Base-by-base conservation (phyloP, 2,888 invertebrate genomes). In the Allygus modestus region DNA sequence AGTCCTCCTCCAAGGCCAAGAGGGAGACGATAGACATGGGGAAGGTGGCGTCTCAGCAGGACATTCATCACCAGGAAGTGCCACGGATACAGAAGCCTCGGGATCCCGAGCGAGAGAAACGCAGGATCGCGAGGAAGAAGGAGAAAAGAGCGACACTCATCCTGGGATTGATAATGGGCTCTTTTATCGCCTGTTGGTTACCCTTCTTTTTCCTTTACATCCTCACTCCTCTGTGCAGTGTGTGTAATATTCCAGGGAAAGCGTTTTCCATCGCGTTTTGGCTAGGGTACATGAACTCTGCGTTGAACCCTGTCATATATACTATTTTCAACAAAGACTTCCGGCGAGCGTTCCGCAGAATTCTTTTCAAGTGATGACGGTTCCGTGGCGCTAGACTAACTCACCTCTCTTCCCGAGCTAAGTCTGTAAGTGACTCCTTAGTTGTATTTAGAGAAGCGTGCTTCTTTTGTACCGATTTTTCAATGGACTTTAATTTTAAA, bases 291-390 rank as follows among this genome's bases (percentile, higher is more conserved):
- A 97, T 97, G 95, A 98, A 98, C 91, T 98, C 98, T 85, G 98
- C 98, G 79, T 92, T 98, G 82, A 98, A 98, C 91, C 98, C 98
- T 86, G 97, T 96, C 89, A 98, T 98, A 89, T 98, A 98, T 91
- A 98, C 98, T 85, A 97, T 98, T 89, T 98, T 98, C 92, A 98
- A 98, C 92, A 97, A 98, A 93, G 98, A 99, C 93, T 99, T 99
- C 92, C 94, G 98, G 88, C 94, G 97, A 89, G 98, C 98, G 86
- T 99, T 99, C 91, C 94, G 98, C 88, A 94, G 98, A 91, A 98
- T 99, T 92, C 93, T 99, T 91, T 98, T 97, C 92, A 98, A 97
- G 83, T 87, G 87, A 87, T 83, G 79, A 26, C 79, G 43, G 43
- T 37, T 37, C n/a, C 0, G 11, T 7, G 54, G 28, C 37, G 1